phyloP scores from a whole-genome alignment of 2,113 vertebrate genomes.

The Drymodes brunneopygia region DNA sequence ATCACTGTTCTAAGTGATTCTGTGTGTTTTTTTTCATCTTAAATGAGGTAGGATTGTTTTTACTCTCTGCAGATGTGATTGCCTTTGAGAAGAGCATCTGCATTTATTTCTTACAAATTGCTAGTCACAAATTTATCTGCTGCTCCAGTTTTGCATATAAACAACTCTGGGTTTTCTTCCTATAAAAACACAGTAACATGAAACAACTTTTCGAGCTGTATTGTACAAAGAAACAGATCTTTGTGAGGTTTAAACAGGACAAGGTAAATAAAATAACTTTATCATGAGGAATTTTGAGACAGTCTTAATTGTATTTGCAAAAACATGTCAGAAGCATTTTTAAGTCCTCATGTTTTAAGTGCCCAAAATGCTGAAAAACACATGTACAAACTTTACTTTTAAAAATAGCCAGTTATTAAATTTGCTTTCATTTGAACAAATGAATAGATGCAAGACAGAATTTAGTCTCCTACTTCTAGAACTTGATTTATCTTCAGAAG shows the following conservation, averaged over 20 bases:
- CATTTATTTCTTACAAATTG: conserved; percentile 22
- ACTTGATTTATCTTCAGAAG: not conserved
- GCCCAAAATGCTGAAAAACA: not conserved
- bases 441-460: not conserved
- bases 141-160: conserved; percentile 25
- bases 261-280: not conserved
- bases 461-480: not conserved
- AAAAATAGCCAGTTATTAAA: not conserved
- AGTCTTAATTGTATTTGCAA: not conserved
- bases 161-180: not conserved
- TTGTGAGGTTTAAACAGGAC: not conserved
- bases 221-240: not conserved
- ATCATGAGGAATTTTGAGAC: not conserved
- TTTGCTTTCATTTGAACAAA: not conserved
- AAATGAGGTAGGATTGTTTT: conserved; percentile 20
- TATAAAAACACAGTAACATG: not conserved
- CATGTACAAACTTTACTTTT: not conserved
- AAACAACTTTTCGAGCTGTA: not conserved
- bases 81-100: not conserved
- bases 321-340: not conserved
- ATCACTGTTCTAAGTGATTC: conserved; percentile 21
- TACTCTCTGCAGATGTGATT: not conserved
- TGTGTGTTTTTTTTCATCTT: not conserved
- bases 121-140: conserved; percentile 12
- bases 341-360: not conserved